A percentile compares a stretch with the other conserved stretches of the same genome.
Conservation (phyloP, 1,140 invertebrate species). For the Heliconius himera region DNA sequence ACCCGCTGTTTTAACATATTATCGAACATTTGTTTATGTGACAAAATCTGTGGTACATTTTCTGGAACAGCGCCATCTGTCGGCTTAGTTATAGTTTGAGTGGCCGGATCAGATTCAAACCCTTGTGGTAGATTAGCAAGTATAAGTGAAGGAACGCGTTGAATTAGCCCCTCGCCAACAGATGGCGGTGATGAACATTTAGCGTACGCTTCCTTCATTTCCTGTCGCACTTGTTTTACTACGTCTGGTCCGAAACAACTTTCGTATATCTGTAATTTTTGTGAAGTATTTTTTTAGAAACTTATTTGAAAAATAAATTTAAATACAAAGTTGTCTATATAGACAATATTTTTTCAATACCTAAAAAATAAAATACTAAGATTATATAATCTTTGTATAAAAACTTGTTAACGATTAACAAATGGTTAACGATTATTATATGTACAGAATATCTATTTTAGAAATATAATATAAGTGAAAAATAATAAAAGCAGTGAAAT, state of each 20-base stretch:
- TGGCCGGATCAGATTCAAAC: constrained; percentile 66
- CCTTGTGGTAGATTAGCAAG: constrained; percentile 67
- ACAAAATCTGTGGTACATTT: constrained; percentile 50
- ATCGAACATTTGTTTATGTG: constrained; percentile 45
- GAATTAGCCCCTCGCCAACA: constrained; percentile 62
- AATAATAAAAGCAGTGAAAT: too few relatives aligned
- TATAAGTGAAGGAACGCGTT: constrained; percentile 55
- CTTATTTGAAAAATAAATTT: too few relatives aligned
- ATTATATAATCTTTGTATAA: too few relatives aligned
- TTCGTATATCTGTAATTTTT: constrained; percentile 83
- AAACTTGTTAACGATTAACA: too few relatives aligned
- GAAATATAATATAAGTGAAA: too few relatives aligned
- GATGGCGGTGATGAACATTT: constrained; percentile 82
- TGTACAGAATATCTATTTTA: too few relatives aligned
- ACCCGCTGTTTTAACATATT: not conserved
- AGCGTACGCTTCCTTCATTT: constrained; percentile 84
- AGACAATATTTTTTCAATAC: too few relatives aligned
- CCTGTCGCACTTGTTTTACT: constrained; percentile 84
- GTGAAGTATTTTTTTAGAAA: not conserved
- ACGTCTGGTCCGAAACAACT: constrained; percentile 85
- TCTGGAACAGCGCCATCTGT: constrained; percentile 61
- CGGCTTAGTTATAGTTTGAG: constrained; percentile 69
- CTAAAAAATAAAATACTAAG: too few relatives aligned
- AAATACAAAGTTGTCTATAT: too few relatives aligned
- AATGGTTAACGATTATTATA: too few relatives aligned